Evolutionary conservation across 2,797 vertebrate species (phyloP), one percentile per base, ranked within the genome.

Genomic region (Microctenopoma stevenorrisi): DNA sequence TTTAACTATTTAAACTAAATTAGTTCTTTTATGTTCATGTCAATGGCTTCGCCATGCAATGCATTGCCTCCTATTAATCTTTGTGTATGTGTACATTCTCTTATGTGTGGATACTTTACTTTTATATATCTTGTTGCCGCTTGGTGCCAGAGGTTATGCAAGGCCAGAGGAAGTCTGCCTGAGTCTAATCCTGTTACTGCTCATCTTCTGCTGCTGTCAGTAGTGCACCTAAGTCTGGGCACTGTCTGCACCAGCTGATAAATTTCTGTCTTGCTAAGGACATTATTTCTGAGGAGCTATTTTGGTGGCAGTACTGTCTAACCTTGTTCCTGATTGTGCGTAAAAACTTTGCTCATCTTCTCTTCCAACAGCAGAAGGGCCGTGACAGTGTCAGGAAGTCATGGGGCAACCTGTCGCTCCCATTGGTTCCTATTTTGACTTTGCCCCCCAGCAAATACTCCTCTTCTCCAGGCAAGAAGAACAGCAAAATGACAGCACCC

Each of bases 371-470:
- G 86, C 94, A 92, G 73, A 96, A 95, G 83, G 95, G 93, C 60
- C 75, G 78, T 11, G 91, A 95, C 51, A 58, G 76, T 50, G 89
- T 96, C 61, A 92, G 94, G 71, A 96, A 95, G 80, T 92, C 93
- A 2, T 95, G 94, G 91, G 95, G 92, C 92, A 95, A 94, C 79
- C 91, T 96, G 69, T 91, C 93, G 14, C 84, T 92, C 70, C 92
- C 93, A n/a, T 33, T 92, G 60, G 78, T 77, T 75, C 88, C 91
- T 14, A 55, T 84, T 70, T 64, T 94, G 43, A 88, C 72, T 46
- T 51, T 91, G 44, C 80, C 88, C 18, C 83, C 84, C 14, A 84
- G 79, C 74, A 96, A 93, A 84, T 93, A 90, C 84, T 78, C 93
- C 46, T 83, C 88, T 30, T 96, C 96, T 63, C 93, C 94, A 53